These are phyloP conservation scores for Drosophila tsacasi DNA, from an alignment of 1,140 invertebrate genomes.

Conservation along the genomic window DNA sequence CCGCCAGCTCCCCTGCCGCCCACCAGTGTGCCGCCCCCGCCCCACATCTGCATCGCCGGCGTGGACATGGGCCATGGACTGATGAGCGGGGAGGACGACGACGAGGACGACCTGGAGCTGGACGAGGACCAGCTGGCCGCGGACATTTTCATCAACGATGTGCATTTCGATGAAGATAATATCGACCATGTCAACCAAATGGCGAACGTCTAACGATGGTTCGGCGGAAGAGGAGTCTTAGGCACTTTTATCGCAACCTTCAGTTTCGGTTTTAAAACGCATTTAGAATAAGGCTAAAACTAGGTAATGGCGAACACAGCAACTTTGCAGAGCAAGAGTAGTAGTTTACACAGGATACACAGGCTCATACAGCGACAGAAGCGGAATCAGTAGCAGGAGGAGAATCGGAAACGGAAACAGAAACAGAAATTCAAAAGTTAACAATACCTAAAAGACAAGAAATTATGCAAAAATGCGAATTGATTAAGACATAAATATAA, in stretches of 20 bases:
- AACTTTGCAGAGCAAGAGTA: slow-evolving; percentile 53
- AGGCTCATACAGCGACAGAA: slow-evolving; percentile 33
- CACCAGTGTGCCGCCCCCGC: slow-evolving; percentile 81
- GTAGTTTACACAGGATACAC: slow-evolving; percentile 41
- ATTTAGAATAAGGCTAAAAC: slow-evolving; percentile 63
- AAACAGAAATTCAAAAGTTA: slow-evolving; percentile 82
- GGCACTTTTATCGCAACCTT: slow-evolving; percentile 75
- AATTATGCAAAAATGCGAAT: slow-evolving; percentile 80
- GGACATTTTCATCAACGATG: slow-evolving; percentile 84
- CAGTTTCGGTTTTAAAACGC: slow-evolving; percentile 72
- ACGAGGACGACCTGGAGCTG: slow-evolving; percentile 75
- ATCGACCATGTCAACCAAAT: slow-evolving; percentile 82
- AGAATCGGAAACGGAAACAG: slow-evolving; percentile 34
- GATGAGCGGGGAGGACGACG: slow-evolving; percentile 77
- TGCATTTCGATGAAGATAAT: slow-evolving; percentile 83
- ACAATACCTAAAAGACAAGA: slow-evolving; percentile 84
- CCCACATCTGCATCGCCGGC: slow-evolving; percentile 83
- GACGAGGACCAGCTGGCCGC: slow-evolving; percentile 72
- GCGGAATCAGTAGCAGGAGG: slow-evolving; percentile 8
- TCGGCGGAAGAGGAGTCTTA: slow-evolving; percentile 35
- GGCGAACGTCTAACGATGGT: slow-evolving; percentile 82
- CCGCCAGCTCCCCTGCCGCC: slow-evolving; percentile 83
- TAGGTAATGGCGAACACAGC: slow-evolving; percentile 44
- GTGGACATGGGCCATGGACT: slow-evolving; percentile 69
- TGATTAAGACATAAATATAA: slow-evolving; percentile 77